Conservation (phyloP, 2,888 invertebrate genomes). For the Thelaira solivaga region DNA sequence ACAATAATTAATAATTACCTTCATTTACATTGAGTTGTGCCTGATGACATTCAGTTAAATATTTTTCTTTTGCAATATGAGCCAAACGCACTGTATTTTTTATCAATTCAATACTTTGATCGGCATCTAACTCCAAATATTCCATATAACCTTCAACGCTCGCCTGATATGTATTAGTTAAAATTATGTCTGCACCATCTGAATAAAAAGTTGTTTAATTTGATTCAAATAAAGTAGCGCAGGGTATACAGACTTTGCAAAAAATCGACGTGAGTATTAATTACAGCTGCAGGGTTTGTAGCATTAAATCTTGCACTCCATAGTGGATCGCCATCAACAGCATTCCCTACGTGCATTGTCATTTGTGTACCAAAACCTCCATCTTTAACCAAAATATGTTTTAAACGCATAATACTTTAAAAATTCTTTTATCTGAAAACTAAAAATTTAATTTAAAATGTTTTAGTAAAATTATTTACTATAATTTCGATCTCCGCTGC, state of each 20-base stretch:
- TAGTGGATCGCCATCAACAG: constrained; percentile 90
- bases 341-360: constrained; percentile 84
- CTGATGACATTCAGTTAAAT: constrained; percentile 79
- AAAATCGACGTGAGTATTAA: constrained; percentile 89
- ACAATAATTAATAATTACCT: constrained; percentile 62
- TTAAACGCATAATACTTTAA: constrained; percentile 66
- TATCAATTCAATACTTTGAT: constrained; percentile 85
- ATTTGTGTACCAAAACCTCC: constrained; percentile 91
- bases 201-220: no score
- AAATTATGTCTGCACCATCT: constrained; percentile 92
- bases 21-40: constrained; percentile 65
- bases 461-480: not conserved
- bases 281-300: constrained; percentile 87
- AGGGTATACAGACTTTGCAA: constrained; percentile 80
- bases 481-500: no score
- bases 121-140: constrained; percentile 83
- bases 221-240: not conserved
- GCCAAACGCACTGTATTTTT: constrained; percentile 86
- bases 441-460: no score
- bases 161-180: constrained; percentile 94
- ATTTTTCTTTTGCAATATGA: constrained; percentile 83
- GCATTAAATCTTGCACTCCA: constrained; percentile 92
- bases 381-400: constrained; percentile 79
- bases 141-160: constrained; percentile 86
- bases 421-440: not conserved